These are phyloP conservation scores for Nemurella pictetii DNA, from an alignment of 2,888 invertebrate species.

Conservation along the genomic window DNA sequence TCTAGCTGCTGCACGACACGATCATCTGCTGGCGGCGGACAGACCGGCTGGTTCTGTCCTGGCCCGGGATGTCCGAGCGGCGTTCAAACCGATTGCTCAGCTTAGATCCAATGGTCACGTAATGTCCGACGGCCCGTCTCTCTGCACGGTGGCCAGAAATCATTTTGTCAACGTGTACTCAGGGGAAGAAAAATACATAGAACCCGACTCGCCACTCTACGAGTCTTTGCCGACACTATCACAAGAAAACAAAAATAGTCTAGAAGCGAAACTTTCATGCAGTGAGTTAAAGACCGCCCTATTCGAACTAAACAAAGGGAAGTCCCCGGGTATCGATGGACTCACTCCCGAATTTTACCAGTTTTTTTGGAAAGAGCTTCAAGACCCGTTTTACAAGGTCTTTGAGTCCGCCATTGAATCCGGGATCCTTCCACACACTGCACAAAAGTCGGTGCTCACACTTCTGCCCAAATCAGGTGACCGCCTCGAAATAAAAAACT, in stretches of 20 bases:
- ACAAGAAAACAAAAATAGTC: background rate
- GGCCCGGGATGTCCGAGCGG: background rate
- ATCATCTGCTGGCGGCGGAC: constrained; percentile 8
- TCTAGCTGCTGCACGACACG: background rate
- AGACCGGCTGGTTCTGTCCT: background rate
- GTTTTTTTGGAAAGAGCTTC: background rate
- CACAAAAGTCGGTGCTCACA: background rate
- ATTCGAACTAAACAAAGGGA: background rate
- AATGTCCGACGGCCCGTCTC: background rate
- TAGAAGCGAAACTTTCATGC: background rate
- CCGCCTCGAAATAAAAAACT: constrained; percentile 24
- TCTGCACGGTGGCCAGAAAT: background rate
- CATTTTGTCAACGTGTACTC: background rate
- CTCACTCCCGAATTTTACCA: constrained; percentile 18
- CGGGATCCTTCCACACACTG: background rate
- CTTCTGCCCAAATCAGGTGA: constrained; percentile 1
- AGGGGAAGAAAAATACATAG: background rate
- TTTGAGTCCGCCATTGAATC: background rate
- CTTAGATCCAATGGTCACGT: background rate
- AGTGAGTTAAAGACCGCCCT: background rate
- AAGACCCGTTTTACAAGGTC: background rate
- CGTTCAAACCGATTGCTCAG: background rate
- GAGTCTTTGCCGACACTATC: background rate
- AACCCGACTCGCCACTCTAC: background rate
- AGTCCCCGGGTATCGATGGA: constrained; percentile 30